Base-by-base conservation (phyloP, 2,113 vertebrate species). In the human (Homo sapiens) region DNA sequence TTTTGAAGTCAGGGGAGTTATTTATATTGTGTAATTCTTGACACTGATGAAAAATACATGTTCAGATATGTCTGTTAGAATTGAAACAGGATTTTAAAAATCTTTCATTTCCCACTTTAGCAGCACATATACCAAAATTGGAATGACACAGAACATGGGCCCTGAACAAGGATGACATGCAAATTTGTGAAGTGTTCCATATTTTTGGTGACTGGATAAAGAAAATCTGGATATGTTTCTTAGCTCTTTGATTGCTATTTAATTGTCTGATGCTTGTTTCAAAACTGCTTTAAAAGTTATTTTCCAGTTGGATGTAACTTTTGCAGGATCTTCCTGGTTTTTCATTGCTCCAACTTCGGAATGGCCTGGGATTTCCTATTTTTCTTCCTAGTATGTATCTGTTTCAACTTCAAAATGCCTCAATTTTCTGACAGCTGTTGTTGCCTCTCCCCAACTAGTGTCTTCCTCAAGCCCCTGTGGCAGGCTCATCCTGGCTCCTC, bases 251-350 rank as follows among this genome's bases (percentile, higher is more conserved):
- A 99, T 43, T n/a, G 99, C 70, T 72, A 99, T 97, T 95, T 99
- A 99, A 78, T 99, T 99, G 85, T 99, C 99, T 89, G 99, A 98
- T 73, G 98, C 98, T 25, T 99, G 98, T 97, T 87, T 99, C 93
- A 99, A 97, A 93, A 99, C 93, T 10, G 99, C 98, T 97, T 98
- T 99, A 96, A 99, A 99, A 11, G 98, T 99, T 97, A 99, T 99
- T 48, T 99, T 99, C 99, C 99, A 99, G 94, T 99, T 99, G 98
- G 99, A 99, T 98, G 99, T 99, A 70, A 98, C 99, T 99, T 95
- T 97, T n/a, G 59, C 13, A 48, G n/a, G 1, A 40, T 23, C 5
- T 6, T 92, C 27, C 18, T 96, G 20, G 92, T 94, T 61, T 96
- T 93, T 96, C 64, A 48, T 82, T 93, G 96, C 95, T 83, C 61